A percentile compares a stretch with the other conserved stretches of the same genome.
These are phyloP conservation scores for Agelaius tricolor DNA, from an alignment of 2,113 vertebrate species.

Conservation along the genomic window DNA sequence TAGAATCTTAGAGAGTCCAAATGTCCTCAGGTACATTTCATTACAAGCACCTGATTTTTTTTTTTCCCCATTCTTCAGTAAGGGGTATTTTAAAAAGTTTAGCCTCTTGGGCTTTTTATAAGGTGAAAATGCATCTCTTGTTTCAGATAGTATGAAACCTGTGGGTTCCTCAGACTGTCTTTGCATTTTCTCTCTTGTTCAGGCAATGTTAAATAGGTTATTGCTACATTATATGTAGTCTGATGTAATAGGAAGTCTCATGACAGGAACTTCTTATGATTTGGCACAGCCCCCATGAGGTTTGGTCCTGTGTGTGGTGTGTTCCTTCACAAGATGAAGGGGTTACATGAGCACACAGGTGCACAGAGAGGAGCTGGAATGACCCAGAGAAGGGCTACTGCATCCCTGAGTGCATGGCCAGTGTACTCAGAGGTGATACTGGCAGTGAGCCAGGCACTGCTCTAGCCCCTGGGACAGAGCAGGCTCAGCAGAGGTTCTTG, in stretches of 20 bases:
- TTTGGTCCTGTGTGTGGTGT: not conserved
- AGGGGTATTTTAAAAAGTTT: not conserved
- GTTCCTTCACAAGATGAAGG: not conserved
- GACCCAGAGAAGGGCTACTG: not conserved
- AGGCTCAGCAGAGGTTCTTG: not conserved
- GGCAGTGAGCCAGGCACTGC: not conserved
- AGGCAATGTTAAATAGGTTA: not conserved
- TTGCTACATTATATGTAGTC: not conserved
- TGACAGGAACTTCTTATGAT: not conserved
- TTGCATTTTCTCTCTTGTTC: not conserved
- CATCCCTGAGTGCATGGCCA: too few species aligned
- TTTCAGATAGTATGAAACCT: not conserved
- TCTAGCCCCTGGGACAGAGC: not conserved
- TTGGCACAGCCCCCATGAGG: not conserved
- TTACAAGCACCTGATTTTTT: not conserved
- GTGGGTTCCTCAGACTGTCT: not conserved
- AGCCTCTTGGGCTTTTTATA: not conserved
- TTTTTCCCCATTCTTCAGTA: not conserved
- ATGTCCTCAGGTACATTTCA: not conserved
- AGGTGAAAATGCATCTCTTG: not conserved
- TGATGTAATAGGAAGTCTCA: not conserved
- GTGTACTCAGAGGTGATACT: not conserved
- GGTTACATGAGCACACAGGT: rapidly evolving
- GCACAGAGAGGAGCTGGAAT: not conserved
- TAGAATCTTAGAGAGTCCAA: not conserved